Conservation (phyloP, 2,113 vertebrate genomes). For the Erythrocercus mccallii region DNA sequence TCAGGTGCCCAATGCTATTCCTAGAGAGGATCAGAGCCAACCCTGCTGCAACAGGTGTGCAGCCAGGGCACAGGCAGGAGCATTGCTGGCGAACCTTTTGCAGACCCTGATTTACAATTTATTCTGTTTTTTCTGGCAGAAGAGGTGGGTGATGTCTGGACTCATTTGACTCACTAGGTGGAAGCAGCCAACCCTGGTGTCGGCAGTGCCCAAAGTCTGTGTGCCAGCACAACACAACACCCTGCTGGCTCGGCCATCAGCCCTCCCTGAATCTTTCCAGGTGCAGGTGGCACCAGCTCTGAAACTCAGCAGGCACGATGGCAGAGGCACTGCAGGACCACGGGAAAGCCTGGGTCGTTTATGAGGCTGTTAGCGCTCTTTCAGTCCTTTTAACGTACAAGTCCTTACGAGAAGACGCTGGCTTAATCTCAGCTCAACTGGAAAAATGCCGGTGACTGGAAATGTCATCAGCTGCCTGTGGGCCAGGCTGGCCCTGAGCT, state of each 20-base stretch:
- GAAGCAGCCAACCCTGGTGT: neutral
- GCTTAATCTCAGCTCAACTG: constrained; percentile 12
- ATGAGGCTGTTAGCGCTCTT: neutral
- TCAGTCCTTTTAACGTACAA: neutral
- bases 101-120: neutral
- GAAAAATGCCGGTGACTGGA: neutral
- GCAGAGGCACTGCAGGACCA: neutral
- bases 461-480: constrained; percentile 42
- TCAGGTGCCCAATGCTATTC: neutral
- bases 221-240: neutral
- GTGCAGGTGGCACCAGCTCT: neutral
- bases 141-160: neutral
- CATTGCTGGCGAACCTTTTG: neutral
- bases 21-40: neutral
- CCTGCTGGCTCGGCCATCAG: neutral
- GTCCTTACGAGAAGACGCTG: neutral
- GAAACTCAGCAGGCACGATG: fast-evolving
- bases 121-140: neutral
- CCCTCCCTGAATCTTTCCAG: neutral
- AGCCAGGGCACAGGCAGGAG: neutral
- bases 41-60: neutral
- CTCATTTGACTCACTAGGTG: neutral
- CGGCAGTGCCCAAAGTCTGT: fast-evolving
- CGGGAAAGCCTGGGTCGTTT: neutral
- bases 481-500: constrained; percentile 34